phyloP scores from a whole-genome alignment of 2,113 vertebrate genomes.

The Oryzias melastigma region DNA sequence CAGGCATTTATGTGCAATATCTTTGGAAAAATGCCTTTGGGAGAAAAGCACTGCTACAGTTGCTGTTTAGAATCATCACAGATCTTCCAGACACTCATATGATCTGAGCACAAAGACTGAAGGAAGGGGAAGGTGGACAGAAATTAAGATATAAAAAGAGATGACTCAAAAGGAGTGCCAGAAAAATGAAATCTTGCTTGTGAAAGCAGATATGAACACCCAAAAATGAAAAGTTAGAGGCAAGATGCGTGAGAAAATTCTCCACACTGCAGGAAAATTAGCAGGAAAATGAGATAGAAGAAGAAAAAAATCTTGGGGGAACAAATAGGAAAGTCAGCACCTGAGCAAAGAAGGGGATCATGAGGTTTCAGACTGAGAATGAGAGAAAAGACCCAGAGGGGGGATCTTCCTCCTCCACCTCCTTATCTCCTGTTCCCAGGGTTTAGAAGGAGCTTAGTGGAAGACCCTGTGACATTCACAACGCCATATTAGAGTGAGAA shows the following conservation, averaged over 20 bases:
- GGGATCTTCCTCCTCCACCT: constrained; percentile 36
- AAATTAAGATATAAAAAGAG: constrained; percentile 1
- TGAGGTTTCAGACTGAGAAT: constrained; percentile 21
- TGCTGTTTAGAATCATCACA: too few species aligned
- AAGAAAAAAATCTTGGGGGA: constrained; percentile 1
- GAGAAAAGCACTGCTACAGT: too few species aligned
- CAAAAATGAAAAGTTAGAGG: neutral
- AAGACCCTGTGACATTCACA: constrained; percentile 15
- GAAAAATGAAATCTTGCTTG: neutral
- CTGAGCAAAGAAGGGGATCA: constrained; percentile 27
- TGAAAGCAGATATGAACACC: neutral
- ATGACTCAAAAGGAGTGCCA: neutral
- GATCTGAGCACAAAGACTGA: too few species aligned
- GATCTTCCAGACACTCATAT: too few species aligned
- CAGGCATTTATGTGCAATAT: too few species aligned
- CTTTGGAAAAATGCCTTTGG: too few species aligned
- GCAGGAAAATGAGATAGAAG: neutral
- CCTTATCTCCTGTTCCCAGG: constrained; percentile 49
- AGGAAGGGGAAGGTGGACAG: constrained; percentile 4
- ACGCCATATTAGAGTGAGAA: neutral
- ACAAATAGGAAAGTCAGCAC: constrained; percentile 14
- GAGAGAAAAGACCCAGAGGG: constrained; percentile 44
- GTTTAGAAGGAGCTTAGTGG: constrained; percentile 27
- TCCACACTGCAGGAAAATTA: constrained; percentile 2
- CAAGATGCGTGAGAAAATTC: neutral